These are phyloP conservation scores for Formicarius rufipectus DNA, from an alignment of 2,113 vertebrate species.

Conservation along the genomic window DNA sequence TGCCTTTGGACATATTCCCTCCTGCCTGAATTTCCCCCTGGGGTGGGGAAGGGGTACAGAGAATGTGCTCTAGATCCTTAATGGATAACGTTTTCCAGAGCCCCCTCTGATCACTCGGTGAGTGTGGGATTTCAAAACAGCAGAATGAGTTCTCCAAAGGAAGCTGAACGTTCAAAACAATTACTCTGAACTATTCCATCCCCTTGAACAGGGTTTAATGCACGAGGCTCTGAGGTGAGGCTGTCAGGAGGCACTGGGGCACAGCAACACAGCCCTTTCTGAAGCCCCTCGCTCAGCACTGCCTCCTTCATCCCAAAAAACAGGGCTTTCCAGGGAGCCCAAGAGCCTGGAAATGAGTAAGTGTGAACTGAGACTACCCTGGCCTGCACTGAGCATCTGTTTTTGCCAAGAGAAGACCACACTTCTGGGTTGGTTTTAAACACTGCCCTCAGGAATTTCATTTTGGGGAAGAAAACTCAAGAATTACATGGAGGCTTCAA, in stretches of 20 bases:
- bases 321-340: background rate
- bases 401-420: slow-evolving; percentile 52
- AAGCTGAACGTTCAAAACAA: background rate
- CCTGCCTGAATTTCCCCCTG: slow-evolving; percentile 47
- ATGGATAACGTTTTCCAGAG: slow-evolving; percentile 54
- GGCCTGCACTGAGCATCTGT: background rate
- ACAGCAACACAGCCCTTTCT: background rate
- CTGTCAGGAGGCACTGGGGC: background rate
- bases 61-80: slow-evolving; percentile 56
- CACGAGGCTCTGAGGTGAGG: background rate
- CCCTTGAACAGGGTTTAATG: background rate
- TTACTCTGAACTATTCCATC: background rate
- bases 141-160: slow-evolving; percentile 13
- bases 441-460: slow-evolving; percentile 54
- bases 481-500: background rate
- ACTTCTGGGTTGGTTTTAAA: slow-evolving; percentile 60
- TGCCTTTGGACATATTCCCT: slow-evolving; percentile 31
- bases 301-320: background rate
- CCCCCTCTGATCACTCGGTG: slow-evolving; percentile 47
- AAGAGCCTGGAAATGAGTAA: slow-evolving; percentile 40
- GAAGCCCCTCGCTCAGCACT: background rate
- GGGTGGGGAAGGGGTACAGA: slow-evolving; percentile 40
- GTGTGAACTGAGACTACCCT: slow-evolving; percentile 34
- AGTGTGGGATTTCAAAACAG: slow-evolving; percentile 38
- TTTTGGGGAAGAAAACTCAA: background rate